These are phyloP conservation scores for Drosophila pallidifrons DNA, from an alignment of 1,140 invertebrate genomes.

Conservation along the genomic window DNA sequence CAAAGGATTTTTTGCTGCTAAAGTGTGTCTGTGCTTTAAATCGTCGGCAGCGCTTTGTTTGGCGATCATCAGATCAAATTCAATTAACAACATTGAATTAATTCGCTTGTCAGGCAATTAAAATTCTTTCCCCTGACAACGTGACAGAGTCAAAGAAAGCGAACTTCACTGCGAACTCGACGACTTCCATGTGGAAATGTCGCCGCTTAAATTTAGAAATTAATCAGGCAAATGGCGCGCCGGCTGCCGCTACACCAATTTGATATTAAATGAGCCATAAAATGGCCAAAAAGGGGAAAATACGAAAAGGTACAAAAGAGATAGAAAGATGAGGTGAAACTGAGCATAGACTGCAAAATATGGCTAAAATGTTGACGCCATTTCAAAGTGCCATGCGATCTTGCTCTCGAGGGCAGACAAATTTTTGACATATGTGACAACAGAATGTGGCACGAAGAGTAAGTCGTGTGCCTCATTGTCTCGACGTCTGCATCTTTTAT, in stretches of 20 bases:
- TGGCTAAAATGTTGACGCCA: slow-evolving; percentile 55
- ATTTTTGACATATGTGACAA: slow-evolving; percentile 77
- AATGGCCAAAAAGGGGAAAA: slow-evolving; percentile 33
- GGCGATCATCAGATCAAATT: slow-evolving; percentile 75
- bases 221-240: slow-evolving; percentile 70
- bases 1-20: slow-evolving; percentile 36
- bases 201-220: slow-evolving; percentile 81
- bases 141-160: slow-evolving; percentile 26
- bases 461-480: slow-evolving; percentile 10
- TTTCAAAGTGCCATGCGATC: slow-evolving; percentile 26
- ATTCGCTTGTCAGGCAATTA: slow-evolving; percentile 84
- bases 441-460: slow-evolving; percentile 47
- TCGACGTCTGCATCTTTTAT: slow-evolving; percentile 52
- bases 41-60: slow-evolving; percentile 53
- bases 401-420: slow-evolving; percentile 32
- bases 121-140: slow-evolving; percentile 65
- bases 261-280: slow-evolving; percentile 72
- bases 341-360: slow-evolving; percentile 29
- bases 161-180: slow-evolving; percentile 17
- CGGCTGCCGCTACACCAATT: slow-evolving; percentile 52
- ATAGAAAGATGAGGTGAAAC: background rate
- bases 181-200: slow-evolving; percentile 63
- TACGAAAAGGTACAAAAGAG: background rate
- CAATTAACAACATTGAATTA: slow-evolving; percentile 84
- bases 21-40: slow-evolving; percentile 49